Base-by-base conservation (phyloP, 2,888 invertebrate genomes). In the Harpalus rubripes region DNA sequence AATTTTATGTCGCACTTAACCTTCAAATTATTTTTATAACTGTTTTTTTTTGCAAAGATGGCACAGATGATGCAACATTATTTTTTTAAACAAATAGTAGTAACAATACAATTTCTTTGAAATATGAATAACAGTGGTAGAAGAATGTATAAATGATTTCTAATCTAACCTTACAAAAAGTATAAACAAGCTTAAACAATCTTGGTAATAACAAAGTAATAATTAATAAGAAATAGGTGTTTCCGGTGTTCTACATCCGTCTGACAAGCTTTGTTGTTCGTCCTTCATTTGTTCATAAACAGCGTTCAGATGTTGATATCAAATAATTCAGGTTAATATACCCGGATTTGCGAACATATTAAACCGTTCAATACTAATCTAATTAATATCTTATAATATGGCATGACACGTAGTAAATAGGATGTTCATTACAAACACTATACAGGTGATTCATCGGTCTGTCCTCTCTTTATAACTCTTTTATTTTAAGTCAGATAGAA, bases 231-330 rank as follows among this genome's bases (percentile, higher is more conserved):
- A 68, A 39, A 68, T 41, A 41, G 68, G 68, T 32, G 41, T 68
- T 68, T 68, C 68, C 68, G 68, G 68, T 41, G 68, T 18, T 68
- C 68, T 68, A 68, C 15, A 68, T 68, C 41, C 41, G 63, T 18
- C 63, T 12, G 61, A 63, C 18, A 63, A 26, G 65, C 15, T 12
- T 26, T 39, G 39, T 68, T 32, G 15, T 10, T 15, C 15, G 68
- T 39, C 68, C 68, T 68, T 68, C 65, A 65, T 8, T 8, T 61
- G 16, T 61, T n/a, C 68, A 41, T 68, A 39, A 41, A 4, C 41
- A 7, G 39, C 7, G 32, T 8, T 65, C 26, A 26, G 15, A 41
- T 68, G 7, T 32, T 32, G 32, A 32, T 32, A 32, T 32, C 32
- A 32, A 32, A 32, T 32, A 4, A 68, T 68, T 41, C 41, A 15